A percentile compares a stretch with the other conserved stretches of the same genome.
Evolutionary conservation across 2,113 vertebrate species (phyloP).

Genomic region (Choloepus hoffmanni): DNA sequence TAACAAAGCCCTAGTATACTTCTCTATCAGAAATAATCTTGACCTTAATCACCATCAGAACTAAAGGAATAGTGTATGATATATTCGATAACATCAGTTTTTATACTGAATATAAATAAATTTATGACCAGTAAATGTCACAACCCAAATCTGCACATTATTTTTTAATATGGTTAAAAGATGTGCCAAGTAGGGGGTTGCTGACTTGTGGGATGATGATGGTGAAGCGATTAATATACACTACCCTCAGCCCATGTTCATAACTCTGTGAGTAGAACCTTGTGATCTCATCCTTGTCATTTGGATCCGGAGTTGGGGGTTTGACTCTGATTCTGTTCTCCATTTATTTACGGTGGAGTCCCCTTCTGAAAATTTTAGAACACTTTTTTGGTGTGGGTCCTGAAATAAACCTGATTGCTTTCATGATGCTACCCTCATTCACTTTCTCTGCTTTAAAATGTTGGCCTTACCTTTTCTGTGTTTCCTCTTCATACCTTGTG

Average conservation of each 20-base stretch:
- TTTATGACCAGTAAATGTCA: neutral
- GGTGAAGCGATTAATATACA: neutral
- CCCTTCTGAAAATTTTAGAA: neutral
- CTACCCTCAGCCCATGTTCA: too few species aligned
- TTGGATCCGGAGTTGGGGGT: neutral
- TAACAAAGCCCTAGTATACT: neutral
- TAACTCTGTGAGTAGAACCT: neutral
- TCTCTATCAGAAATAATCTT: conserved; percentile 13
- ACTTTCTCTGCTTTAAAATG: neutral
- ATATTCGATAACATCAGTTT: neutral
- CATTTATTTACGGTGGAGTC: neutral
- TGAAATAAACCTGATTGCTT: neutral
- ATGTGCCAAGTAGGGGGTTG: neutral
- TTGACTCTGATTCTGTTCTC: neutral
- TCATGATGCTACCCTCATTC: neutral
- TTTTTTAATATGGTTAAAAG: neutral
- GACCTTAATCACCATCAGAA: neutral
- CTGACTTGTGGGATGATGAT: neutral
- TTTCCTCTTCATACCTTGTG: neutral
- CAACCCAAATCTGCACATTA: neutral
- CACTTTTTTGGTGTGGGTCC: neutral
- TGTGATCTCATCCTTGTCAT: neutral
- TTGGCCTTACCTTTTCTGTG: neutral
- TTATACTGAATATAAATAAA: neutral
- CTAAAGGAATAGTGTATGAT: neutral